Base-by-base conservation (phyloP, 2,888 invertebrate species). In the Parnassius apollo region DNA sequence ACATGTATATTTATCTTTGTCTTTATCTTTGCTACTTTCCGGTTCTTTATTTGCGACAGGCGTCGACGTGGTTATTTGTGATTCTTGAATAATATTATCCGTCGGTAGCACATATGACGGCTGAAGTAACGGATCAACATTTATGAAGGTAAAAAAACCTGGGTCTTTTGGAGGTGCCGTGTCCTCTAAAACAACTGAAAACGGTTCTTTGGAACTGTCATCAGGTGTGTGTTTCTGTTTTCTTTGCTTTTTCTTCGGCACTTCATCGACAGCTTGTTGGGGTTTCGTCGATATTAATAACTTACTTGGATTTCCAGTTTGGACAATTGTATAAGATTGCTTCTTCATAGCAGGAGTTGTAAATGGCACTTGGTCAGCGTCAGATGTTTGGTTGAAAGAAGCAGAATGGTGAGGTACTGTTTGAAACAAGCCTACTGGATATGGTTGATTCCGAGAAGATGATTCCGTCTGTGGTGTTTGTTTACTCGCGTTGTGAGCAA, bases 81-180 rank as follows among this genome's bases (percentile, higher is more conserved):
- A 86, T 70, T 92, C 92, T 71, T 91, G 91, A 46, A 91, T 88
- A 10, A 87, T 88, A 66, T 83, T 89, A 69, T 85, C 75, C 0
- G 87, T 89, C 1, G 92, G 91, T 22, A 91, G 69, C 44, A 90
- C 89, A 66, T 91, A 91, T 0, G 87, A 86, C 0, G 91, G 88
- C 64, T 88, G 86, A 7, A 87, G 65, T 49, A 88, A 71, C 1
- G 92, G 89, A 72, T 92, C 91, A 3, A 92, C 84, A 71, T 91
- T 92, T 3, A 92, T 84, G 59, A 91, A 91, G 18, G 89, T 88
- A 65, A 92, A 92, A 66, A 86, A 84, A 2, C 78, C 83, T 0
- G 80, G 22, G 65, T 87, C 83, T 71, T 85, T 83, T 0, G 80
- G 70, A 35, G 73, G 83, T 0, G 76, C 65, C 2, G 76, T 63